A percentile compares a stretch with the other conserved stretches of the same genome.
Evolutionary conservation across 2,113 vertebrate genomes (phyloP).

Genomic region (Gopherus evgoodei): DNA sequence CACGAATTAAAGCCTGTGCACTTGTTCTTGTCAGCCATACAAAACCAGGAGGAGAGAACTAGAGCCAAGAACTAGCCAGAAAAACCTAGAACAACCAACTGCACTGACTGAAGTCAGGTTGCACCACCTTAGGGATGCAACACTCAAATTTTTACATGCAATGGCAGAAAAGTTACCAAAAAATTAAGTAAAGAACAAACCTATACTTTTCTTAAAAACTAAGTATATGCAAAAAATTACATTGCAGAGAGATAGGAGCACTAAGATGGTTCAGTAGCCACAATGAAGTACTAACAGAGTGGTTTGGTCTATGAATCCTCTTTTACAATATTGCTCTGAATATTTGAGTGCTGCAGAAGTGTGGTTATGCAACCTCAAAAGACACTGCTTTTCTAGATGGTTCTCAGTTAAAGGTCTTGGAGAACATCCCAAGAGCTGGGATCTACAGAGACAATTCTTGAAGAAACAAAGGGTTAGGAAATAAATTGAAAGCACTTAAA

Average conservation of each 20-base stretch:
- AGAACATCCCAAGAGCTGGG: neutral
- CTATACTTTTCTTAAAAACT: neutral
- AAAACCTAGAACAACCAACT: neutral
- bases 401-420: neutral
- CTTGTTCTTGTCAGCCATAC: neutral
- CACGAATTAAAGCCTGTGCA: neutral
- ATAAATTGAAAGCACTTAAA: neutral
- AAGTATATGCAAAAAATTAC: neutral
- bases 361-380: neutral
- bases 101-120: neutral
- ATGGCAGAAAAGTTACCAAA: neutral
- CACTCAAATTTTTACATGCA: neutral
- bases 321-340: neutral
- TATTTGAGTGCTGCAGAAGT: neutral
- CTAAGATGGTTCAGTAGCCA: neutral
- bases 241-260: neutral
- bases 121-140: neutral
- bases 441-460: neutral
- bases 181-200: neutral
- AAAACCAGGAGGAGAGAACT: neutral
- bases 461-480: neutral
- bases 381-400: neutral
- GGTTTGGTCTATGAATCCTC: neutral
- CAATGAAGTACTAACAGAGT: neutral
- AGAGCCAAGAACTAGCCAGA: neutral